Base-by-base conservation (phyloP, 2,797 vertebrate species). In the Ambastaia sidthimunki region DNA sequence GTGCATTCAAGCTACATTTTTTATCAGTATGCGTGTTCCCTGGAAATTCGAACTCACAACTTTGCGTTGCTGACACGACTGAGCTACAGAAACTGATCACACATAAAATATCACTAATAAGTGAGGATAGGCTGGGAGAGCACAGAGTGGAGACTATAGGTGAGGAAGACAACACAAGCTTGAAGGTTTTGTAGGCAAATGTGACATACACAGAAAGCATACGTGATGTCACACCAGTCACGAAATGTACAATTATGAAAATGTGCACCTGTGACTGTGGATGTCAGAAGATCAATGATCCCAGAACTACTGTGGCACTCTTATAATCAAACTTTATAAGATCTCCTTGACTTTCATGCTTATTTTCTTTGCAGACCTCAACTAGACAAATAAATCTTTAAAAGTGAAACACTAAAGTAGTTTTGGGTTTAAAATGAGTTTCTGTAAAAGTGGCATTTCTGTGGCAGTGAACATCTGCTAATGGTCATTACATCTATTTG, bases 401-500 rank as follows among this genome's bases (percentile, higher is more conserved):
- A 7, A 75, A 66, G 19, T 28, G 16, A 25, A 76, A 55, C 16
- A n/a, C 52, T 41, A 15, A 59, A 23, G 18, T 11, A 37, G 63
- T 54, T 54, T 10, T 41, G 23, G 16, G 7, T 76, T 68, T 25
- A 68, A 68, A 60, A 7, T 3, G n/a, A 59, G 23, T 59, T n/a
- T 69, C 28, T 28, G 18, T 0, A 4, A 76, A 28, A 28, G 28
- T 4, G 75, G 57, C 4, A 16, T 77, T 77, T 11, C 19, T 21
- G 54, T n/a, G 18, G 54, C 76, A 23, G 57, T 78, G 76, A 78
- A 78, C 76, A 78, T 78, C 76, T 78, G 76, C 44, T 71, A 70
- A 71, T 78, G 57, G 76, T 78, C 76, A 78, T 78, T 78, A 78
- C 62, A 78, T 78, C 55, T 68, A 78, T 63, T 78, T 71, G 54